Evolutionary conservation across 2,797 vertebrate genomes (phyloP).

Genomic region (Phoeniculus purpureus): DNA sequence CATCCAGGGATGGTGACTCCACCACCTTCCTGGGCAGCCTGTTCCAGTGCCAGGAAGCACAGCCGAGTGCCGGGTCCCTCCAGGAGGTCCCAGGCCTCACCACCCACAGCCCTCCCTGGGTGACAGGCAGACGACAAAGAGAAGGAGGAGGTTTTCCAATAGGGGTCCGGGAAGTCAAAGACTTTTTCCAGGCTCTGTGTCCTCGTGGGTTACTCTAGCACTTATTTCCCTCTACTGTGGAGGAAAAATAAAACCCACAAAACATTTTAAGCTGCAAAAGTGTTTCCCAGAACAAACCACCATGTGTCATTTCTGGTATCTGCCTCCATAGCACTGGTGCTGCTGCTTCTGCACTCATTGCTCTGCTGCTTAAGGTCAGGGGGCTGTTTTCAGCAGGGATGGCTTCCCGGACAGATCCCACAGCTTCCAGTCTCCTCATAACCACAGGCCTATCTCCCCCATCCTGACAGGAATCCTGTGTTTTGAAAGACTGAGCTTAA

Average conservation of each 20-base stretch:
- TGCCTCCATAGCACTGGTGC: neutral
- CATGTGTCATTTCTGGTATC: neutral
- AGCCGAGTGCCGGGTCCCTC: neutral
- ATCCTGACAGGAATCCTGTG: neutral
- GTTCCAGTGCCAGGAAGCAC: neutral
- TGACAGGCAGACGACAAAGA: too few relatives aligned
- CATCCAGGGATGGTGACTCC: too few relatives aligned
- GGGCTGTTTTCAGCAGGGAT: neutral
- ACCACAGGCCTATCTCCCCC: neutral
- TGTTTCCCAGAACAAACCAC: neutral
- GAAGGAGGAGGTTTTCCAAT: neutral
- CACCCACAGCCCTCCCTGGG: too few relatives aligned
- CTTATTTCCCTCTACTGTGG: neutral
- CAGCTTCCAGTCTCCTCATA: neutral
- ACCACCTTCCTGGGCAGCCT: too few relatives aligned
- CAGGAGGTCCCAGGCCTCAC: too few relatives aligned
- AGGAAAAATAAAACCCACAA: constrained; percentile 11
- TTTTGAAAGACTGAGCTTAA: neutral
- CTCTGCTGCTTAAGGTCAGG: neutral
- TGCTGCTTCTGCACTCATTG: neutral
- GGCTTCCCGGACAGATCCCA: neutral
- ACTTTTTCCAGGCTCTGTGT: neutral
- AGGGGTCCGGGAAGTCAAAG: accelerated
- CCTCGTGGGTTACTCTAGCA: neutral
- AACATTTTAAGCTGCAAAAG: neutral